phyloP scores from a whole-genome alignment of 2,888 invertebrate species.

The Marasmarcha lunaedactyla region DNA sequence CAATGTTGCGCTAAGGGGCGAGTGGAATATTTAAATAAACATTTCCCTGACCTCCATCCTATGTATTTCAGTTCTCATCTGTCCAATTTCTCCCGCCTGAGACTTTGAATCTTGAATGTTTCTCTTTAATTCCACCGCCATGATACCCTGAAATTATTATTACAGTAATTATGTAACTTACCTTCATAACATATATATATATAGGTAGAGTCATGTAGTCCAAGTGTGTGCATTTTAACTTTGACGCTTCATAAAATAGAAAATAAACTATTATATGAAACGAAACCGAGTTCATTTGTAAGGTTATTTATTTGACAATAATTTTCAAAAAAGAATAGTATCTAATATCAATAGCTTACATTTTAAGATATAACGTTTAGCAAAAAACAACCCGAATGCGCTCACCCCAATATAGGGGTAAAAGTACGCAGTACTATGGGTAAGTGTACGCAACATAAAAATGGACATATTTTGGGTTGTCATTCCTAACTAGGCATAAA shows the following conservation, averaged over 20 bases:
- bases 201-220: constrained; percentile 8
- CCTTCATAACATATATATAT: too few species aligned
- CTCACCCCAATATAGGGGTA: too few species aligned
- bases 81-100: constrained; percentile 77
- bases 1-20: too few species aligned
- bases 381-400: too few species aligned
- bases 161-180: too few species aligned
- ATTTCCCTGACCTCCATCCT: constrained; percentile 84
- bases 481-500: too few species aligned
- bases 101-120: constrained; percentile 75
- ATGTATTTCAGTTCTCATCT: constrained; percentile 85
- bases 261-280: constrained; percentile 6
- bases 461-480: too few species aligned
- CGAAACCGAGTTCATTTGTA: not conserved
- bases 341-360: not conserved
- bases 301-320: not conserved
- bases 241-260: constrained; percentile 10
- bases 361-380: not conserved
- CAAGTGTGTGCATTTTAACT: constrained; percentile 11
- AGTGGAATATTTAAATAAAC: too few species aligned
- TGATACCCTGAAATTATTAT: constrained; percentile 43
- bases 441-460: too few species aligned
- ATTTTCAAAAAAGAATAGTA: not conserved
- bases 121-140: constrained; percentile 79
- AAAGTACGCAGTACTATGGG: too few species aligned